Evolutionary conservation across 2,797 vertebrate species (phyloP), one percentile per base, ranked within the genome.

Genomic region (Scleropages formosus): DNA sequence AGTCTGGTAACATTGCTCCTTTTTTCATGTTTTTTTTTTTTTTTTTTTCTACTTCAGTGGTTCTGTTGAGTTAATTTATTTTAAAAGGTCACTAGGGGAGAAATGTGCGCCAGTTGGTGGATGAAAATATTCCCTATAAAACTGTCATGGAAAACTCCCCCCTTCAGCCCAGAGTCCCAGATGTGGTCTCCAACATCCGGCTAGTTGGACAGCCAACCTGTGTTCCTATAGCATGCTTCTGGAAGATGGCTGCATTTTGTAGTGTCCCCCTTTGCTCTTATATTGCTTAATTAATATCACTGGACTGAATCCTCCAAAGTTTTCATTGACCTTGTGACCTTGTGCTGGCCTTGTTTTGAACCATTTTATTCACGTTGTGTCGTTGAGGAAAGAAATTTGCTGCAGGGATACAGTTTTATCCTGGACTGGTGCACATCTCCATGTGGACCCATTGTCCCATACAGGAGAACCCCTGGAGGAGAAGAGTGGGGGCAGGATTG

Each of bases 81-180:
- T 72, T 66, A 66, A 7, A 73, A n/a, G n/a, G 22, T 18, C 49
- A 31, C n/a, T 61, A 39, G 56, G 53, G 60, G 27, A 65, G 64
- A 53, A 72, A 20, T 46, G 67, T 18, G 65, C 49, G 74, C 58
- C 53, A 72, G 39, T 53, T 56, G 12, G 51, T 71, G 59, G 47
- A 77, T 56, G 47, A 71, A 64, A 80, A 75, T 74, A 77, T 82
- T 64, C 73, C 81, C 82, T 53, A 73, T 79, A 83, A 83, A 84
- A 58, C 79, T 78, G 77, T 78, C 74, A 81, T 70, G 13, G 65
- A 62, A 60, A 60, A 72, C 67, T 61, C 61, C 59, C 22, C 72
- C 75, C 61, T 58, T 74, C 61, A 67, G 75, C 49, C 60, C 64
- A 6, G 56, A 82, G 44, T 72, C 22, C 53, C 66, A 84, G 63